Base-by-base conservation (phyloP, 2,888 invertebrate genomes). In the Onchidella celtica region DNA sequence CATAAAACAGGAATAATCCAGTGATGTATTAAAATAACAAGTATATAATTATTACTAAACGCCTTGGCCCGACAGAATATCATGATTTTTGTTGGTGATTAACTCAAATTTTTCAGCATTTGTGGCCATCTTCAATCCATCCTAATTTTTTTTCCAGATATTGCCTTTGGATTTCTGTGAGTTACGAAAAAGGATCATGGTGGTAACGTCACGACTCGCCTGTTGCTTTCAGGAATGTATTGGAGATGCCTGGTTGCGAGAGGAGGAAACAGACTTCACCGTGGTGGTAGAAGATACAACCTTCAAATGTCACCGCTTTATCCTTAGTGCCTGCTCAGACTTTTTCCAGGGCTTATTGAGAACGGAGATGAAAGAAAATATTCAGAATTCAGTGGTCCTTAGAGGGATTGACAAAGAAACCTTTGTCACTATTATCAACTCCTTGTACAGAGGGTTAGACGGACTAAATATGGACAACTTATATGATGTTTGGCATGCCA, bases 301-400 rank as follows among this genome's bases (percentile, higher is more conserved):
- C 9, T 47, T 72, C 47, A 21, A 4, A 14, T 73, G 57, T 34
- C n/a, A n/a, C n/a, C n/a, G n/a, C n/a, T n/a, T n/a, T n/a, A n/a
- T n/a, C n/a, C n/a, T n/a, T n/a, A n/a, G 34, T 73, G 73, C 73
- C 57, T 73, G 73, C 73, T 73, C 73, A 14, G 73, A 36, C 2
- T 73, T 73, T 34, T 73, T 73, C 59, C 73, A 29, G 73, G 73
- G 21, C 57, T 73, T 57, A 57, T n/a, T n/a, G 73, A n/a, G n/a
- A n/a, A n/a, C n/a, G n/a, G n/a, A n/a, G n/a, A n/a, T n/a, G n/a
- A n/a, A n/a, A n/a, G n/a, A 73, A 34, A 59, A 34, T 57, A 21
- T 59, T 29, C 59, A 74, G 36, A 34, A 36, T 24, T 24, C 27
- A 14, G 74, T 24, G n/a, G 14, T 61, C 14, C 24, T 74, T 38